Evolutionary conservation across 2,888 invertebrate species (phyloP), one percentile per base, ranked within the genome.

Genomic region (Yponomeuta plumbellus): DNA sequence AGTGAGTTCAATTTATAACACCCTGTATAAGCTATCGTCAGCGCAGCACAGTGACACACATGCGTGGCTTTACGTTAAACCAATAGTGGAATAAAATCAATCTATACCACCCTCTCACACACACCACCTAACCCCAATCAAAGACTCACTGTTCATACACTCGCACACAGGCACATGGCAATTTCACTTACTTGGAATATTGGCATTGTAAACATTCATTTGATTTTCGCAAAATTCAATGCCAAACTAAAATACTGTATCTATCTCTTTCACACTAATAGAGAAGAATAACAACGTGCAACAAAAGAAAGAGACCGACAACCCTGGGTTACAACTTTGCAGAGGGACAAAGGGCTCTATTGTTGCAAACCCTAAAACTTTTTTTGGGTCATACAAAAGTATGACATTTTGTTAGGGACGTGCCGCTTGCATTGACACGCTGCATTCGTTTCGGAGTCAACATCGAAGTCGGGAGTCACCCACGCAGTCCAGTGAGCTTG

Each of bases 351-450:
- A 77, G 87, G 79, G 83, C 76, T 79, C 90, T 88, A 89, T 91
- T 91, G 90, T 91, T 90, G 81, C 80, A 84, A 83, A 88, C 90
- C 91, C 91, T 84, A 85, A 89, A 66, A 85, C 76, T 87, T 90
- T 90, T 90, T 91, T 91, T 90, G 87, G 88, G 90, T 88, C 90
- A 89, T 81, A 88, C 86, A 90, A 88, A 88, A 88, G 86, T 88
- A 88, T 87, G 89, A 88, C 86, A 85, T 84, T 52, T 89, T 86
- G 88, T 83, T 77, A 88, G 89, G 88, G 89, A 85, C 86, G 84
- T 80, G 83, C 82, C 81, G 88, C 76, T 77, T 81, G 80, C 81
- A 80, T 84, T 79, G 84, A 84, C 83, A 84, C 81, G 83, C 81
- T 81, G 44, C 89, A 91, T 90, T 91, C 86, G 86, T 84, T 88